A percentile compares a stretch with the other conserved stretches of the same genome.
Conservation (phyloP, 1,140 invertebrate species). For the Anadara kagoshimensis region DNA sequence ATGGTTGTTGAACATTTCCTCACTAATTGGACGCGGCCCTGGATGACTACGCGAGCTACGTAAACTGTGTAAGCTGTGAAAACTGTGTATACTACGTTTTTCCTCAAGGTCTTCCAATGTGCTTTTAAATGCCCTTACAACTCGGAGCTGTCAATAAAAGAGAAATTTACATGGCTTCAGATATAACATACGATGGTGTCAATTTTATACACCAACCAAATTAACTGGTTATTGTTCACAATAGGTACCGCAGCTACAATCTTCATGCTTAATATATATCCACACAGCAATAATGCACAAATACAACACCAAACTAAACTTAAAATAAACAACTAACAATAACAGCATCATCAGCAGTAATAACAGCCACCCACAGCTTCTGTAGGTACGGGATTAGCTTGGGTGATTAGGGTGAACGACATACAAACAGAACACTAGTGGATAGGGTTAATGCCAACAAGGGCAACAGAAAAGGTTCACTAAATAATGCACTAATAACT, state of each 20-base stretch:
- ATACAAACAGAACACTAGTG: too few relatives aligned
- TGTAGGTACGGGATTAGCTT: too few relatives aligned
- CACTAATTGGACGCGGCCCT: slow-evolving; percentile 84
- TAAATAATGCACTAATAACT: too few relatives aligned
- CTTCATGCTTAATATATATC: not conserved
- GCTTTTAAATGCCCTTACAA: slow-evolving; percentile 99
- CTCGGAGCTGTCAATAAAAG: slow-evolving; percentile 90
- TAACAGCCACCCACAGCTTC: too few relatives aligned
- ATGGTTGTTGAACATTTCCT: slow-evolving; percentile 71
- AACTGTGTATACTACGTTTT: slow-evolving; percentile 94
- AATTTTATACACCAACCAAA: slow-evolving; percentile 19
- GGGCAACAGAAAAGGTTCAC: too few relatives aligned
- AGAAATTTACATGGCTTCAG: slow-evolving; percentile 14
- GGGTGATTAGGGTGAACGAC: too few relatives aligned
- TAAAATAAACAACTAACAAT: too few relatives aligned
- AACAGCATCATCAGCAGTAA: too few relatives aligned
- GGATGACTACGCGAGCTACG: slow-evolving; percentile 89
- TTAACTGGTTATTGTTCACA: slow-evolving; percentile 15
- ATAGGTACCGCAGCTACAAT: slow-evolving; percentile 25
- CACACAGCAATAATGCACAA: not conserved
- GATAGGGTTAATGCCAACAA: too few relatives aligned
- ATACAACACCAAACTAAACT: too few relatives aligned
- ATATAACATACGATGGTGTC: slow-evolving; percentile 16
- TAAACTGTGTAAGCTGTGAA: slow-evolving; percentile 95
- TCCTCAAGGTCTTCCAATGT: slow-evolving; percentile 99